These are phyloP conservation scores for Diphyllodes magnificus DNA, from an alignment of 2,113 vertebrate genomes.

Conservation along the genomic window DNA sequence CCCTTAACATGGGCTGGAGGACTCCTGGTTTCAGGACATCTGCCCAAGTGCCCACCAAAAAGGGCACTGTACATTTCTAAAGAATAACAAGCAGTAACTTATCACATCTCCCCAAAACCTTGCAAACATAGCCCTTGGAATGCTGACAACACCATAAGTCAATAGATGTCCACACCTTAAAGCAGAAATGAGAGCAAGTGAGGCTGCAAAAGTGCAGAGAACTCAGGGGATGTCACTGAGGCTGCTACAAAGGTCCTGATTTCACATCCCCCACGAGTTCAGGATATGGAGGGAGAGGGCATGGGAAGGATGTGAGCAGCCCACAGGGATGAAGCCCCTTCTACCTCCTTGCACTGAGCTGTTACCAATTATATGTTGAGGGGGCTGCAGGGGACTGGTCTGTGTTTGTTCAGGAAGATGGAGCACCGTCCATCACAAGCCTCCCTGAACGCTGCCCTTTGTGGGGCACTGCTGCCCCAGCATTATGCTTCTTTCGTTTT, in stretches of 20 bases:
- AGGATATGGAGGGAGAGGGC: not conserved
- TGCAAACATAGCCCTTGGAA: not conserved
- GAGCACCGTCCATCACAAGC: not conserved
- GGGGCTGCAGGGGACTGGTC: fast-evolving
- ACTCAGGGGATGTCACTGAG: not conserved
- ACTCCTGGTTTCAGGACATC: not conserved
- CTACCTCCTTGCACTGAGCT: not conserved
- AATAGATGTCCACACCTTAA: not conserved
- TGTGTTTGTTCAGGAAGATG: not conserved
- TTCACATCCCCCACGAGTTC: not conserved
- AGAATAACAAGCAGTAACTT: not conserved
- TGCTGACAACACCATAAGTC: not conserved
- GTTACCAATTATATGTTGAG: not conserved
- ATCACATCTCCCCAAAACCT: not conserved
- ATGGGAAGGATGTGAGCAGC: not conserved
- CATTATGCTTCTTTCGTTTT: not conserved
- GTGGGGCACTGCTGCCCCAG: not conserved
- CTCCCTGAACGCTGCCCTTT: not conserved
- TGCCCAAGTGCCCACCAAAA: not conserved
- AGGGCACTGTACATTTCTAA: not conserved
- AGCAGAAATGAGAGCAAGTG: not conserved
- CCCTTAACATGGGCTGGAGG: not conserved
- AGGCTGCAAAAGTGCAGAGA: not conserved
- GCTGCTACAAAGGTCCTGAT: not conserved
- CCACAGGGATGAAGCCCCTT: not conserved